Percentiles rank a stretch among this genome's conserved stretches.
Conservation (phyloP, 1,140 invertebrate species). For the Drosophila eugracilis region DNA sequence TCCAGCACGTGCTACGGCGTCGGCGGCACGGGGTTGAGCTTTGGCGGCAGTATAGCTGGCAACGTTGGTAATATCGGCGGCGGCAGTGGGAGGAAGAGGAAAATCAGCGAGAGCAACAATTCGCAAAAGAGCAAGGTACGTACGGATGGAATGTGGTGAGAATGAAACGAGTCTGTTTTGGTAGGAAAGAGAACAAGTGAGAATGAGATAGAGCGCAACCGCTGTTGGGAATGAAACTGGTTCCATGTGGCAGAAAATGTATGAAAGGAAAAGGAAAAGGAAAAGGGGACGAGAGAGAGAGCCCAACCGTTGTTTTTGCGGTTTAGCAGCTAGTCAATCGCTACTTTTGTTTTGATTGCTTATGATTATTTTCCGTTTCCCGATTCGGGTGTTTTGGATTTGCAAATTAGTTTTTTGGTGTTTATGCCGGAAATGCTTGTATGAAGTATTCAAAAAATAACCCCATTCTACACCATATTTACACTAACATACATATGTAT, state of each 20-base stretch:
- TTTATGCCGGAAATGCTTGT: conserved; percentile 15
- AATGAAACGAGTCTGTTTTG: no score
- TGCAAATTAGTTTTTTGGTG: conserved; percentile 31
- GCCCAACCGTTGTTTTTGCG: conserved; percentile 2
- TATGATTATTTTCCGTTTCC: conserved; percentile 54
- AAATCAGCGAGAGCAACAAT: conserved; percentile 85
- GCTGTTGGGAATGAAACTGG: not conserved
- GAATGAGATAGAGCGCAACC: not conserved
- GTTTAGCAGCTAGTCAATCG: conserved; percentile 64
- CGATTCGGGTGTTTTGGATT: conserved; percentile 44
- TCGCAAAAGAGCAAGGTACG: conserved; percentile 82
- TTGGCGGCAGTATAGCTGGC: conserved; percentile 44
- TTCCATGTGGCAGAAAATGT: not conserved
- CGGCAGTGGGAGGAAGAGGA: conserved; percentile 84
- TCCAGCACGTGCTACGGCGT: conserved; percentile 76
- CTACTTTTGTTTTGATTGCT: conserved; percentile 78
- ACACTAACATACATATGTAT: no score
- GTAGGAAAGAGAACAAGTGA: conserved; percentile 5
- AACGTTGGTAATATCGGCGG: conserved; percentile 60
- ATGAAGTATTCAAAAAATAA: no score
- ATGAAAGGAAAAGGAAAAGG: not conserved
- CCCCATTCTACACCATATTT: no score
- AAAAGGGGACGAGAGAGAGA: not conserved
- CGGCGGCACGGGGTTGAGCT: conserved; percentile 68
- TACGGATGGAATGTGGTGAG: conserved; percentile 10